Evolutionary conservation across 1,140 invertebrate genomes (phyloP), one percentile per base, ranked within the genome.

Genomic region (Pseudomyrmex flavicornis): DNA sequence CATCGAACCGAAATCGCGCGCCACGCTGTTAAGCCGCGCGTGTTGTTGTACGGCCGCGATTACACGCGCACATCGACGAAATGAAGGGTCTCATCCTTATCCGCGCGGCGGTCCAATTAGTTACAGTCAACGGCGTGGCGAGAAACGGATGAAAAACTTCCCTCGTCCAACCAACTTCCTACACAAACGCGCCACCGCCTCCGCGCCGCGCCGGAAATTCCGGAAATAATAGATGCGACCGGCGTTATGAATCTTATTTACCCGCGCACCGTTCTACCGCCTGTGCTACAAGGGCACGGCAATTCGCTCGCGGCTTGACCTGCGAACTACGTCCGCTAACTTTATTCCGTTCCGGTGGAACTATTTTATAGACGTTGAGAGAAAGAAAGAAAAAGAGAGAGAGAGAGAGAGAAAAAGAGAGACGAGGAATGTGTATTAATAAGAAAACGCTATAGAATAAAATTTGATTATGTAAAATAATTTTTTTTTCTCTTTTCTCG

Each of bases 211-310:
- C 62, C 46, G 50, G 63, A 79, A 76, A 82, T 85, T 85, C 76
- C 83, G 76, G 73, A 82, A 82, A 68, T 85, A 85, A 82, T 85
- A 85, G 85, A 82, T 82, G 72, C 69, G 70, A 82, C 65, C n/a
- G 69, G 76, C 77, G 70, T 87, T 85, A 85, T 82, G 76, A 82
- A 85, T 87, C 76, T 85, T 87, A 85, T 85, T 85, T 85, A 73
- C 76, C 4, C 35, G 35, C 69, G 35, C 70, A 17, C 50, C 52
- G 46, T n/a, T 79, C 76, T 70, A 63, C 61, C 69, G 66, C 48
- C 35, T 35, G 20, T 63, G 54, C 58, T 56, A 63, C 26, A 58
- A 63, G 73, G 58, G 20, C 65, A 35, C 35, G 35, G 66, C 76
- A 79, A 79, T 79, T 79, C 76, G 68, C 54, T 79, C 73, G 35